Percentiles rank a stretch among this genome's conserved stretches.
Conservation (phyloP, 2,888 invertebrate species). For the Neelides folsomi region DNA sequence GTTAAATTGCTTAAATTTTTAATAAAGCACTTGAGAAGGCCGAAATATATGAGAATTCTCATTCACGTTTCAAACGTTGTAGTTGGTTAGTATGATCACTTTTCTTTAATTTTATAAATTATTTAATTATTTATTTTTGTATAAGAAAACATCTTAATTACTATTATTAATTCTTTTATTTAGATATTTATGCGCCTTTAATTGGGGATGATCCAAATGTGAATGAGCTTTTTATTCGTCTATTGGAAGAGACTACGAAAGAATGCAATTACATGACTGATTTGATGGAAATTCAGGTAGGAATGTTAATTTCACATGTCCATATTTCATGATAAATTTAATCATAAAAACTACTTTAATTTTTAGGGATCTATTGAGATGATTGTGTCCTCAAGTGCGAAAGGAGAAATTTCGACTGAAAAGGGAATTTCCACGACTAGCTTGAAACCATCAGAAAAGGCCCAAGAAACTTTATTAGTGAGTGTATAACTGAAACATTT, state of each 20-base stretch:
- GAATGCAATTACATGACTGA: constrained; percentile 44
- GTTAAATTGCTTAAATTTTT: constrained; percentile 59
- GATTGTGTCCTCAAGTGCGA: constrained; percentile 8
- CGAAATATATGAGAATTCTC: constrained; percentile 58
- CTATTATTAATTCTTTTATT: constrained; percentile 8
- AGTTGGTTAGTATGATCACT: constrained; percentile 45
- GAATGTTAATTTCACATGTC: constrained; percentile 2
- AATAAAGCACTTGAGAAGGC: constrained; percentile 56
- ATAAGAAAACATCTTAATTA: background rate
- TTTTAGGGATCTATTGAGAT: constrained; percentile 22
- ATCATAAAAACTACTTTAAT: background rate
- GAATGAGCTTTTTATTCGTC: constrained; percentile 47
- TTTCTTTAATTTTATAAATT: background rate
- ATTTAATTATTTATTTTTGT: background rate
- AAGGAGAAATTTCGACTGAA: too few relatives aligned
- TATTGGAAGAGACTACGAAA: constrained; percentile 49
- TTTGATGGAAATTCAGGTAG: constrained; percentile 38
- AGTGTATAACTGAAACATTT: too few relatives aligned
- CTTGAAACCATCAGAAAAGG: too few relatives aligned
- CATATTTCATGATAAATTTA: background rate
- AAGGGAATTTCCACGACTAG: too few relatives aligned
- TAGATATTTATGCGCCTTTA: constrained; percentile 54
- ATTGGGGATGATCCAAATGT: constrained; percentile 50
- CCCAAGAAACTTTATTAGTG: too few relatives aligned
- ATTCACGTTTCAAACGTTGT: constrained; percentile 61